phyloP scores from a whole-genome alignment of 1,140 invertebrate species.

The Gerris buenoi region DNA sequence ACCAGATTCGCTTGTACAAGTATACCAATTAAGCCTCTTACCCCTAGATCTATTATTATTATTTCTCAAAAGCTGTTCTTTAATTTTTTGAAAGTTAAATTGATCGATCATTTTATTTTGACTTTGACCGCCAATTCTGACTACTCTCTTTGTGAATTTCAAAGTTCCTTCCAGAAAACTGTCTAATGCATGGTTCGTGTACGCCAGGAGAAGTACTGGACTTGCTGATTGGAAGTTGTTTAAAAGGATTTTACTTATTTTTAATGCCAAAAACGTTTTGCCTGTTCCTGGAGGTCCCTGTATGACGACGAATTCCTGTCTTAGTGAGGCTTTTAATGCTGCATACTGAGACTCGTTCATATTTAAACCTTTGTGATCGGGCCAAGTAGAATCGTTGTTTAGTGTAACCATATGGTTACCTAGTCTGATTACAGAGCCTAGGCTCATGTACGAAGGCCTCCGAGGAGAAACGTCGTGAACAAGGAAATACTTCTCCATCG shows the following conservation, averaged over 20 bases:
- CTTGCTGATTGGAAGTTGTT: too few species aligned
- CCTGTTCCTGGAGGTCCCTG: conserved; percentile 69
- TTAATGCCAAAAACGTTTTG: conserved; percentile 45
- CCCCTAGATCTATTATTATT: too few species aligned
- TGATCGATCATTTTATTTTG: too few species aligned
- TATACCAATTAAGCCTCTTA: too few species aligned
- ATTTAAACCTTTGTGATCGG: conserved; percentile 24
- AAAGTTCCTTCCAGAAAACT: neutral
- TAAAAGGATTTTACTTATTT: neutral
- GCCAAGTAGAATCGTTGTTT: neutral
- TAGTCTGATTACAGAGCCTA: neutral
- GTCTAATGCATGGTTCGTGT: neutral
- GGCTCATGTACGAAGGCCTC: neutral
- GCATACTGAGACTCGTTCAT: conserved; percentile 41
- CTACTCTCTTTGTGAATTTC: neutral
- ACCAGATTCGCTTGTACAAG: too few species aligned
- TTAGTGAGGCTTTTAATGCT: conserved; percentile 42
- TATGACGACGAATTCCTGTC: conserved; percentile 50
- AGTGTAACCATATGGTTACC: neutral
- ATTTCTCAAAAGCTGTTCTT: too few species aligned
- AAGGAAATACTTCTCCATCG: neutral
- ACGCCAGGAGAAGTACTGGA: neutral
- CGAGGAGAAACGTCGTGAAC: neutral
- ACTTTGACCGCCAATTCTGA: neutral
- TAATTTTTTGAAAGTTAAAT: too few species aligned